Evolutionary conservation across 2,113 vertebrate genomes (phyloP), one percentile per base, ranked within the genome.

Genomic region (Lampris megalopsis): DNA sequence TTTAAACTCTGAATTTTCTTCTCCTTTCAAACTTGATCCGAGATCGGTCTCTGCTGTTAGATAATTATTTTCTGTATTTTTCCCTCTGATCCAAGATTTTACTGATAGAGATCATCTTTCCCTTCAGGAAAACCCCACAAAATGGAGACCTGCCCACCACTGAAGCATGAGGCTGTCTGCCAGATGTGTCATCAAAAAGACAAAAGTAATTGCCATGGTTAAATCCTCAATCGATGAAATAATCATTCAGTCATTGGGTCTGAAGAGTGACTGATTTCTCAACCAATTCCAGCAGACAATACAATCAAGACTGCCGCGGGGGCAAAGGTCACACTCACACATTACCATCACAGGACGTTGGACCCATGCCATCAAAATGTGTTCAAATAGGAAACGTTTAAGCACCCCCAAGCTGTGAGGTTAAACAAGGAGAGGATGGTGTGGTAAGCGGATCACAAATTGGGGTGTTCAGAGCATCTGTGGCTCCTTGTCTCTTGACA

Each of bases 81-180:
- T 45, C 43, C 4, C 43, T 45, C 4, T 45, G 43, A 45, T 59
- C 40, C 9, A 11, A 38, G 9, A 49, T 50, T 11, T 52, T 53
- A 54, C 9, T 40, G 48, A 41, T 57, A 59, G 35, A 11, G 56
- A 0, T 76, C 59, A 43, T 78, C 68, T 48, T 68, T 56, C n/a
- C 6, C 13, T 1, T 42, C 79, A 94, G 93, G 85, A 93, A 92
- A 89, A 72, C 24, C 38, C 89, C 86, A 42, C 65, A 86, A 63
- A 63, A 68, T 2, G 62, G 59, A 73, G 61, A 73, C 1, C 9
- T 77, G 43, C 58, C 83, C 6, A 6, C 47, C 7, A 56, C 35
- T 8, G 61, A 89, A 6, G 84, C 88, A 37, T 92, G 84, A 91
- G 68, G 8, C 41, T 45, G 54, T 13, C 59, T 68, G 38, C 5